Base-by-base conservation (phyloP, 2,797 vertebrate species). In the Sebastes diaconus region DNA sequence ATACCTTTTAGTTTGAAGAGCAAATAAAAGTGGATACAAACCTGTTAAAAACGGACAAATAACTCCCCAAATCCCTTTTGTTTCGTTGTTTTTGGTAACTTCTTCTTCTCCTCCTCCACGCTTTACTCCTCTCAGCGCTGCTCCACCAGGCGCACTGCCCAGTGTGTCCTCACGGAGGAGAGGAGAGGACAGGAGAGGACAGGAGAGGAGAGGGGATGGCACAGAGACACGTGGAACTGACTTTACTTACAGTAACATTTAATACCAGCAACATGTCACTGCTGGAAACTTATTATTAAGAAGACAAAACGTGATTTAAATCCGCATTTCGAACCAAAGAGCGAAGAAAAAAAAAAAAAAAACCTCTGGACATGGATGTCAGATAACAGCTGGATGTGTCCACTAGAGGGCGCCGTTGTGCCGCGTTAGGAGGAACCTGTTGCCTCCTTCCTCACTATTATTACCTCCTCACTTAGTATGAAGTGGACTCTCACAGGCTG, bases 401-500 rank as follows among this genome's bases (percentile, higher is more conserved):
- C 94, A 75, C 91, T 84, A 63, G 94, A 85, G 91, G 89, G 93
- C 92, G 67, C 65, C 67, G 79, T 82, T 13, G n/a, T 22, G 42
- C 87, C 65, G 68, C 0, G 20, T 5, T 1, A 9, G 16, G 7
- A 42, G 1, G 63, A 55, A 81, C 73, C 78, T 88, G 87, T 86
- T 84, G 79, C 79, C 36, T 57, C 39, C 8, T n/a, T 27, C 57
- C 22, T 29, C 27, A 29, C 8, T 1, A 52, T 52, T 60, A 14
- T 10, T 57, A 14, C 7, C 52, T 73, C 22, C 24, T 22, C 1
- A 34, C 16, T 61, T 27, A 8, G 16, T n/a, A 14, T 74, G 67
- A 72, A 55, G 27, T 1, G 11, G 34, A 4, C 30, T 70, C 29
- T 39, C 16, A 11, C 22, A 46, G 27, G n/a, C 58, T 8, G 46